Evolutionary conservation across 2,888 invertebrate species (phyloP).

Genomic region (Diplolepis rosae): DNA sequence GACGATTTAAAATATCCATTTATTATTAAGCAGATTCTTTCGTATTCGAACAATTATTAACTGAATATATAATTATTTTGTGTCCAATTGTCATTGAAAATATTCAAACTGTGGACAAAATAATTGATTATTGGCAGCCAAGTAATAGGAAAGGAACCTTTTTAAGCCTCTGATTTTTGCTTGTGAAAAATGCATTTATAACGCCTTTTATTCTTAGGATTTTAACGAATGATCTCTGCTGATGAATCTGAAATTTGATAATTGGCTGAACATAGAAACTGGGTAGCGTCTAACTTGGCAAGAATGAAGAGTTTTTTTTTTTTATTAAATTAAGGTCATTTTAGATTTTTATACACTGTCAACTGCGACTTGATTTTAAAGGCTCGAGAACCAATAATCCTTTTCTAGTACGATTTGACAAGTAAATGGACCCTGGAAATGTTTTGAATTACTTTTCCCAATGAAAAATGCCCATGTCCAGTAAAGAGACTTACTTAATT

Average conservation of each 20-base stretch:
- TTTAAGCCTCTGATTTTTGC: constrained; percentile 9
- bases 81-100: too few relatives aligned
- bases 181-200: constrained; percentile 30
- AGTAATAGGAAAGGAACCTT: not conserved
- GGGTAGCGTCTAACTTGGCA: constrained; percentile 42
- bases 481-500: constrained; percentile 66
- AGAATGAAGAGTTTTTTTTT: constrained; percentile 29
- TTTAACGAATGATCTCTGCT: not conserved
- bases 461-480: constrained; percentile 58
- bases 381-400: constrained; percentile 8
- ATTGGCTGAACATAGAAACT: not conserved
- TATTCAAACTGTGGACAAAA: not conserved
- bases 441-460: constrained; percentile 32
- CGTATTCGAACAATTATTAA: too few relatives aligned
- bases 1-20: too few relatives aligned
- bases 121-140: not conserved
- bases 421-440: constrained; percentile 31
- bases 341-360: constrained; percentile 70
- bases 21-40: too few relatives aligned
- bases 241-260: not conserved
- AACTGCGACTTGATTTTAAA: constrained; percentile 45
- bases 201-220: not conserved
- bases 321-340: constrained; percentile 63
- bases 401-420: constrained; percentile 29
- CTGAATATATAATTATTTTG: too few relatives aligned